Base-by-base conservation (phyloP, 2,113 vertebrate species). In the Gallinago jamesoni region DNA sequence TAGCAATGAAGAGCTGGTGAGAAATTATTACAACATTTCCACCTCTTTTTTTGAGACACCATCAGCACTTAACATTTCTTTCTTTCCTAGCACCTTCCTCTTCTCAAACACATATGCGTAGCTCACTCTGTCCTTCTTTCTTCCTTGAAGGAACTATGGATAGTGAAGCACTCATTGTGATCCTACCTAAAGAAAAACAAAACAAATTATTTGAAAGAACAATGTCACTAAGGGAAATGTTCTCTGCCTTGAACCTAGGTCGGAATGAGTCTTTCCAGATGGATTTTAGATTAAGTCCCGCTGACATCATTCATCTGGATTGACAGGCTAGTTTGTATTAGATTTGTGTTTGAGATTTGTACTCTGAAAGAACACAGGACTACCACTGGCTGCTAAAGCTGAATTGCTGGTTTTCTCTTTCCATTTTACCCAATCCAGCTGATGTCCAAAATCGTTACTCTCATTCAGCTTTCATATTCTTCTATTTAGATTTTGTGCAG, bases 221-320 rank as follows among this genome's bases (percentile, higher is more conserved):
- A 25, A 73, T 85, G 30, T 79, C 68, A 83, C 68, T 84, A 59
- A 64, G 63, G 60, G 12, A 63, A 78, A 85, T 4, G 6, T 63
- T 79, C 14, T 23, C 14, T 66, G 1, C 21, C n/a, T 64, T 41
- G 33, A 37, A n/a, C 10, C 15, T 47, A 25, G 13, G 67, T 82
- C 90, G 74, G 57, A 83, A 83, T 93, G 47, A 85, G 63, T 89
- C 72, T 91, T 56, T 81, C 96, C 68, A 67, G 76, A 56, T 87
- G 37, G 17, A 64, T 95, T 96, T 97, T 89, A 95, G 93, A 85
- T 91, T 91, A 91, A 96, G 70, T 93, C 53, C 48, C 31, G 37
- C 5, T 55, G 21, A 52, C 19, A 30, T 30, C 5, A 17, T 33
- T 69, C 21, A 5, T 66, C 55, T 73, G 41, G 69, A 37, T 67